Base-by-base conservation (phyloP, 2,113 vertebrate species). In the Oriolus oriolus region DNA sequence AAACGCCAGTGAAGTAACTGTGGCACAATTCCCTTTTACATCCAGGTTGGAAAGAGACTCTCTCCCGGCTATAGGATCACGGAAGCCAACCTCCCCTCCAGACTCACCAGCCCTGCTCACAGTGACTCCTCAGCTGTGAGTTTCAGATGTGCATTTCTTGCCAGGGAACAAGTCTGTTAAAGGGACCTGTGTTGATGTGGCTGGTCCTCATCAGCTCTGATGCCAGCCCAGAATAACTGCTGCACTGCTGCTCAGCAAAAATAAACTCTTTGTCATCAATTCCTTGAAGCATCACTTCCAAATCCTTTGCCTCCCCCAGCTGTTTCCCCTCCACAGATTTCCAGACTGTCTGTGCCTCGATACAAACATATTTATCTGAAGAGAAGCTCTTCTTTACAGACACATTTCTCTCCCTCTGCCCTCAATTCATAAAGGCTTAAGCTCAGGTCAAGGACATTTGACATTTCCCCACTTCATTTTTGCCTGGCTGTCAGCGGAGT, bases 371-470 rank as follows among this genome's bases (percentile, higher is more conserved):
- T 50, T 94, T 90, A 92, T 75, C 86, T 90, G 80, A 84, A 90
- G 65, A 87, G 69, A 31, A 78, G 47, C 82, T 88, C n/a, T 80
- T 78, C 57, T 84, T 84, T 63, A 61, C 44, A 61, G 84, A 59
- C 65, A 44, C 41, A 59, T 85, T 63, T 83, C 79, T 94, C 30
- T 44, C 50, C 56, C 73, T 82, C 66, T 88, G 71, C 91, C 68
- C 52, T 85, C 89, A 87, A 71, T 90, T 88, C 91, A 42, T 89
- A 84, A 93, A 90, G 84, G 84, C 60, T 95, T 91, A 91, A 87
- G 93, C 87, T 94, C 31, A 45, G 89, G 93, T 95, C 87, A 91
- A 91, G 84, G 80, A 73, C 70, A 33, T 94, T 86, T 95, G 80
- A 74, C 81, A 66, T 94, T 54, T 86, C 68, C 57, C 68, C 78